Base-by-base conservation (phyloP, 2,797 vertebrate genomes). In the Hafferia zeledoni region DNA sequence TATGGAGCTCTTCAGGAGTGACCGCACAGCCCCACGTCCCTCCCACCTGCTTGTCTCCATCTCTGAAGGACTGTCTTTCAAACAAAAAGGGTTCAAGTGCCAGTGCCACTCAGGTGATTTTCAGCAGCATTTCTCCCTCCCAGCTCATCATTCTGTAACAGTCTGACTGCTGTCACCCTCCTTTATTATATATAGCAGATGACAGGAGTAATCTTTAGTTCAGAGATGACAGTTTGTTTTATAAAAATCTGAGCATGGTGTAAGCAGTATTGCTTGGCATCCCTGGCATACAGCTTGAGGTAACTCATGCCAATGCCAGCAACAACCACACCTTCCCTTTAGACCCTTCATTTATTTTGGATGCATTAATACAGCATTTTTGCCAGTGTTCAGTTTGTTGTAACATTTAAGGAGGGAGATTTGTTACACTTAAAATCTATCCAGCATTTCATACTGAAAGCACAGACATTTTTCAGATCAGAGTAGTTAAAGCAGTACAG, bases 121-220 rank as follows among this genome's bases (percentile, higher is more conserved):
- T 60, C 80, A 64, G 77, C 10, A 5, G 31, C 11, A 63, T 72
- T 83, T 84, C 72, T 93, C 74, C 61, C 74, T 55, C 74, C 39
- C 83, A 82, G 64, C 80, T 87, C 78, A 87, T 94, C 89, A 53
- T 19, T 90, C 91, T 67, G 20, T 0, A 72, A 85, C 87, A 87
- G 49, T 2, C 83, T 80, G 83, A 74, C 63, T 84, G 80, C 95
- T 96, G 85, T 82, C 95, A 95, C 33, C 74, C 70, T 94, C 83
- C 85, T 75, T 53, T 86, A 90, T 92, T 82, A 87, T n/a, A 94
- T 74, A 70, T 2, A 94, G 63, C 56, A 59, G 77, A 57, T 67
- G 83, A 90, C 85, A 89, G 89, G 60, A 83, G 39, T 25, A 64
- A 87, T 93, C 95, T 90, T 56, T n/a, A 77, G 83, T 60, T 90